Percentiles rank a stretch among this genome's conserved stretches.
phyloP scores from a whole-genome alignment of 2,888 invertebrate species.

The Chrysolina haemoptera region DNA sequence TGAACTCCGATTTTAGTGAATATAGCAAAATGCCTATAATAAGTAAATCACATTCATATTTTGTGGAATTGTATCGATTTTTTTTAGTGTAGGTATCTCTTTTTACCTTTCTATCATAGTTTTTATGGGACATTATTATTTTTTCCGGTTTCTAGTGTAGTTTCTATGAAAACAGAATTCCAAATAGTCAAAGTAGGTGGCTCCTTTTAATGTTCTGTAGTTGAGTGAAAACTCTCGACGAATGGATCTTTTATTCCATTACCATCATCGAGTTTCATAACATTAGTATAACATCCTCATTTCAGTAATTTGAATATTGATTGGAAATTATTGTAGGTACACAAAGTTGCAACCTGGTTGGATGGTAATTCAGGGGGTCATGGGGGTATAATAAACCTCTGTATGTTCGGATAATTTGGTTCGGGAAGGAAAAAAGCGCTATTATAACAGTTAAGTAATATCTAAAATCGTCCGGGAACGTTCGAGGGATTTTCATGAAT shows the following conservation, averaged over 20 bases:
- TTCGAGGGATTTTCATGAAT: constrained; percentile 1
- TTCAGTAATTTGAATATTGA: constrained; percentile 32
- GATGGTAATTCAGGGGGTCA: constrained; percentile 23
- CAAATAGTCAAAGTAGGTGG: not conserved
- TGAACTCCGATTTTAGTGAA: too few relatives aligned
- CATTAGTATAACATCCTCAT: constrained; percentile 32
- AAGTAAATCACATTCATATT: too few relatives aligned
- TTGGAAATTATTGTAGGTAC: constrained; percentile 27
- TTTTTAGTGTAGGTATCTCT: too few relatives aligned
- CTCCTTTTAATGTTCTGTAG: not conserved
- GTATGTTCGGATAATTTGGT: constrained; percentile 25
- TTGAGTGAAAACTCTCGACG: constrained; percentile 19
- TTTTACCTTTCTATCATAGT: too few relatives aligned
- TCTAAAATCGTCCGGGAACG: not conserved
- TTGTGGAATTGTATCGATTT: too few relatives aligned
- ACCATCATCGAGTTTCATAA: constrained; percentile 23
- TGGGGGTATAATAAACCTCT: constrained; percentile 22
- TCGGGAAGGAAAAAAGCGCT: constrained; percentile 21
- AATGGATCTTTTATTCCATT: constrained; percentile 23
- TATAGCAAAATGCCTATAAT: too few relatives aligned
- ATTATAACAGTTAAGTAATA: not conserved
- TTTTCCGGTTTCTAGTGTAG: not conserved
- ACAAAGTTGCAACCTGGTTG: constrained; percentile 22
- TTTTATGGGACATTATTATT: too few relatives aligned
- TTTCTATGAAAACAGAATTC: not conserved